Evolutionary conservation across 2,888 invertebrate genomes (phyloP), one percentile per base, ranked within the genome.

Genomic region (Drosophila quinaria): DNA sequence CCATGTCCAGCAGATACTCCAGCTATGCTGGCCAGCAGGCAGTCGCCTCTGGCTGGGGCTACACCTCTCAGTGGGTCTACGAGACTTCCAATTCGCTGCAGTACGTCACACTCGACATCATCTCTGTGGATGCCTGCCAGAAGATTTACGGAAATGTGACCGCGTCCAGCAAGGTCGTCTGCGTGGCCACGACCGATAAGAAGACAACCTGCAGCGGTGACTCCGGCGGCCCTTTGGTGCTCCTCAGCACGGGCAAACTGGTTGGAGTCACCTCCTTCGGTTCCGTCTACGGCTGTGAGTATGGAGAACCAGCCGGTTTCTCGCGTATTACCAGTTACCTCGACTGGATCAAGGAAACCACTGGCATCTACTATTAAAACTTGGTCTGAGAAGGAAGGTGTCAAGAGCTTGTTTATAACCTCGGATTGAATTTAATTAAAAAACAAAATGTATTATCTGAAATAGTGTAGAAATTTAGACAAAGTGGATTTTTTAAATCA

Each of bases 21-120:
- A 79, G 35, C 13, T 92, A 91, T 68, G 78, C 81, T 19, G 90
- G 89, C 9, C 68, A 79, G n/a, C 59, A 55, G 5, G 91, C 90
- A 13, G 73, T 89, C 9, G 92, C 91, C 52, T 92, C 91, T 42
- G 93, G 93, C 22, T 93, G 93, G 93, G 93, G 93, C 22, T 80
- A 80, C 17, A 74, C 68, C 58, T 77, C 74, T 0, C 87, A 90
- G 3, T 46, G 51, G 51, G 49, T 15, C 19, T 54, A 42, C 19
- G 41, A 47, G 46, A 71, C 72, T 22, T 62, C 78, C 29, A 47
- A 81, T 4, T 90, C 90, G 9, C 80, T 93, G 35, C 87, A 92
- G 58, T 87, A 81, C 51, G 56, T 17, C 4, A 69, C 33, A 35
- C 82, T 69, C 22, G 62, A 90, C 1, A 81, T 93, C 29, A 89